A percentile compares a stretch with the other conserved stretches of the same genome.
phyloP scores from a whole-genome alignment of 2,888 invertebrate genomes.

The Pantelozetes paolii region DNA sequence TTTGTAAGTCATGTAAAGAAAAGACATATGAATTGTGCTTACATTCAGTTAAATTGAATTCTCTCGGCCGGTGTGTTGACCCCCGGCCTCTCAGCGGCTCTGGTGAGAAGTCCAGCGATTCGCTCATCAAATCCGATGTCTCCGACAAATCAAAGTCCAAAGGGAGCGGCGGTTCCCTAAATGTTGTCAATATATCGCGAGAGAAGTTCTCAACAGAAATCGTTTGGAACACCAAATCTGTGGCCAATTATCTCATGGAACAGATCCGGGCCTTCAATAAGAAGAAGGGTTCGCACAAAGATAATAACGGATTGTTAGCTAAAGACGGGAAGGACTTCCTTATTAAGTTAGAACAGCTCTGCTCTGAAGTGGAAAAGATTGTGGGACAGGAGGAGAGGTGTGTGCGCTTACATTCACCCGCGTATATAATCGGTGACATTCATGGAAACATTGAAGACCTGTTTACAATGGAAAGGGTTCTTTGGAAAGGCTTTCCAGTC shows the following conservation, averaged over 20 bases:
- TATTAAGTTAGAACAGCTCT: no score
- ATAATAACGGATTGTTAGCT: no score
- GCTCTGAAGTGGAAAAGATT: no score
- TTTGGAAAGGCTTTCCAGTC: conserved; percentile 55
- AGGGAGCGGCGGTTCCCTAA: neutral
- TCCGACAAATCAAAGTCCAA: neutral
- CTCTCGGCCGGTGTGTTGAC: conserved; percentile 53
- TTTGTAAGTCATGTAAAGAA: conserved; percentile 30
- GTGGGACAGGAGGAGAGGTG: no score
- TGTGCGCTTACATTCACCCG: no score
- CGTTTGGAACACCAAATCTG: no score
- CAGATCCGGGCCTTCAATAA: no score
- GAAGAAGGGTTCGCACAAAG: no score
- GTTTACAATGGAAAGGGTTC: neutral
- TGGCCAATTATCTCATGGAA: no score
- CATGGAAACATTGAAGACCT: neutral
- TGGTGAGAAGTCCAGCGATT: neutral
- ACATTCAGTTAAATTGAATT: conserved; percentile 59
- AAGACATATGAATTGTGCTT: conserved; percentile 54
- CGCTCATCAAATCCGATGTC: neutral
- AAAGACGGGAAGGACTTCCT: no score
- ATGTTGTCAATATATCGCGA: neutral
- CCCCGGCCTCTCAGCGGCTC: neutral
- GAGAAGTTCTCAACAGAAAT: no score
- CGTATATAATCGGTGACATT: no score